These are phyloP conservation scores for Salvelinus alpinus DNA, from an alignment of 2,113 vertebrate genomes.

Conservation along the genomic window DNA sequence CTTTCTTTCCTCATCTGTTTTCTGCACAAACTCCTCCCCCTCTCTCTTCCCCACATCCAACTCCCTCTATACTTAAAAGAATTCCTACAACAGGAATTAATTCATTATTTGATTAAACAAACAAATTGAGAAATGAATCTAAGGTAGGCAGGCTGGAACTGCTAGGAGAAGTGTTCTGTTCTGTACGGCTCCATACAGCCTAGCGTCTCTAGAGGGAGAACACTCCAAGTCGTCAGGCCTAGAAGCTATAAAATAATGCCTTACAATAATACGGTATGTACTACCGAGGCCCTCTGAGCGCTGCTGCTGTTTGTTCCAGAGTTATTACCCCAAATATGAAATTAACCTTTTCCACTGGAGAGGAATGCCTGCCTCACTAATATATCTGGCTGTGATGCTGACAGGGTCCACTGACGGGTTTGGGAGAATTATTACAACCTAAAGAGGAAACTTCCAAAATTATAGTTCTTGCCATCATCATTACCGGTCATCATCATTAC, in stretches of 20 bases:
- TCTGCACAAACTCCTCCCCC: too few species aligned
- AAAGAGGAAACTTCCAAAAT: too few species aligned
- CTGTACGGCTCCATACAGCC: slow-evolving; percentile 26
- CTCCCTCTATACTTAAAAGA: slow-evolving; percentile 34
- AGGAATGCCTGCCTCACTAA: background rate
- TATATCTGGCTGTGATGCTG: too few species aligned
- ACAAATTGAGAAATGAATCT: slow-evolving; percentile 58
- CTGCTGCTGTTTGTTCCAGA: slow-evolving; percentile 37
- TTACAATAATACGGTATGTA: slow-evolving; percentile 41
- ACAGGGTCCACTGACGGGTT: too few species aligned
- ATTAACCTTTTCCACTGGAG: slow-evolving; percentile 1
- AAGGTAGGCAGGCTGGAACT: background rate
- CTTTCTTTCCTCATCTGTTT: too few species aligned
- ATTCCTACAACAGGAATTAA: slow-evolving; percentile 39
- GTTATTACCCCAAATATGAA: slow-evolving; percentile 50
- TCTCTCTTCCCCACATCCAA: too few species aligned
- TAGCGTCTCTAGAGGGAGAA: slow-evolving; percentile 22
- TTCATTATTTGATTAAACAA: slow-evolving; percentile 52
- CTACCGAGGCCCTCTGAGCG: slow-evolving; percentile 16
- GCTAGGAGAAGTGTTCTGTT: background rate
- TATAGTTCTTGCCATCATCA: too few species aligned
- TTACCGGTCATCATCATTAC: too few species aligned
- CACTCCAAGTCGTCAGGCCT: slow-evolving; percentile 26
- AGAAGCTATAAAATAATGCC: slow-evolving; percentile 48
- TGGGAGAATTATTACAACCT: too few species aligned